These are phyloP conservation scores for Actenoides hombroni DNA, from an alignment of 2,113 vertebrate species.

Conservation along the genomic window DNA sequence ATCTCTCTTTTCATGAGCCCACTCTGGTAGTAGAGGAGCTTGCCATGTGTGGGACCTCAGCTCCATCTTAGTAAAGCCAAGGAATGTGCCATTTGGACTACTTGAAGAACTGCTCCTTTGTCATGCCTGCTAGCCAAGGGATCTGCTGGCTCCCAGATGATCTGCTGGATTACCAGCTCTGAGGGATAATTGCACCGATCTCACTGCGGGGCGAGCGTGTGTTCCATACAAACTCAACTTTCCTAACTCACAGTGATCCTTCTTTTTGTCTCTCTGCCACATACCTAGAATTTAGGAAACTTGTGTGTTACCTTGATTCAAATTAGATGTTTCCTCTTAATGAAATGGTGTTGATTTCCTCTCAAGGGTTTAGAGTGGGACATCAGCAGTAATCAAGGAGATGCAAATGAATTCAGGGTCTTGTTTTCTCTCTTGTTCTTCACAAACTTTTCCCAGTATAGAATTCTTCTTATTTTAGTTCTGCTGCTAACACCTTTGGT, in stretches of 20 bases:
- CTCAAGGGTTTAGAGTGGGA: neutral
- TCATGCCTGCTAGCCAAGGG: neutral
- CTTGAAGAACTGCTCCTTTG: neutral
- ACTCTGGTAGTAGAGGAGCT: neutral
- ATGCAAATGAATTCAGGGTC: neutral
- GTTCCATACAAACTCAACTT: neutral
- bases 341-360: neutral
- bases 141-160: neutral
- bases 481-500: neutral
- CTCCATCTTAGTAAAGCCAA: neutral
- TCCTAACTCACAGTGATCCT: neutral
- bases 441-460: neutral
- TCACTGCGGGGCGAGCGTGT: accelerated
- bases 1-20: neutral
- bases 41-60: neutral
- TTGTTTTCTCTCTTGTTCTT: neutral
- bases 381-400: neutral
- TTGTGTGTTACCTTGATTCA: neutral
- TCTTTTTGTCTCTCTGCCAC: neutral
- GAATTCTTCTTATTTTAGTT: neutral
- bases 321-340: neutral
- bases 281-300: neutral
- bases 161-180: neutral
- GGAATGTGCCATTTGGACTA: neutral
- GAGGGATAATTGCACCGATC: neutral